A percentile compares a stretch with the other conserved stretches of the same genome.
Evolutionary conservation across 2,888 invertebrate species (phyloP).

Genomic region (Trachelus iudaicus): DNA sequence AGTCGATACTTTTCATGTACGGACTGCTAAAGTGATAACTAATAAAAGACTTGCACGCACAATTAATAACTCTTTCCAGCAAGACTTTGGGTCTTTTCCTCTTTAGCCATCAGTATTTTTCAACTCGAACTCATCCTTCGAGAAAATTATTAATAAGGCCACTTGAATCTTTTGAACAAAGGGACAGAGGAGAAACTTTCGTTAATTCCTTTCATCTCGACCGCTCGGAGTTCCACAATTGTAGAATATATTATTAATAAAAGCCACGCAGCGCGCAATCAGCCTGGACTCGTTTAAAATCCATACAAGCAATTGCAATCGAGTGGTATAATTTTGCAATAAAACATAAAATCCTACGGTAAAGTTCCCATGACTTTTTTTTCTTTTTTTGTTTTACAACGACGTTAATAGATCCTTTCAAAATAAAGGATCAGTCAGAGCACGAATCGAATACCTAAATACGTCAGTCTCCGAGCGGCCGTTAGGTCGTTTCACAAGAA

Average conservation of each 20-base stretch:
- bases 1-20: background rate
- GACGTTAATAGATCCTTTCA: background rate
- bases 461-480: slow-evolving; percentile 1
- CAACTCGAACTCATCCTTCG: background rate
- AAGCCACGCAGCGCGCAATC: background rate
- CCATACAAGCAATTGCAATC: background rate
- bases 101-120: background rate
- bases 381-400: background rate
- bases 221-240: background rate
- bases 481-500: background rate
- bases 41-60: background rate
- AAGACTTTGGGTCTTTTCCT: background rate
- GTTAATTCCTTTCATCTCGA: background rate
- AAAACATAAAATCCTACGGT: background rate
- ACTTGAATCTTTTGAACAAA: slow-evolving; percentile 22
- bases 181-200: background rate
- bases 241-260: background rate
- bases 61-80: background rate
- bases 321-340: background rate
- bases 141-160: slow-evolving; percentile 26
- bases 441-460: background rate
- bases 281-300: background rate
- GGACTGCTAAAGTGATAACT: background rate
- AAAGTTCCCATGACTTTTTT: background rate
- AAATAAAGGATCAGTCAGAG: background rate